Base-by-base conservation (phyloP, 2,797 vertebrate genomes). In the Crotalus adamanteus region DNA sequence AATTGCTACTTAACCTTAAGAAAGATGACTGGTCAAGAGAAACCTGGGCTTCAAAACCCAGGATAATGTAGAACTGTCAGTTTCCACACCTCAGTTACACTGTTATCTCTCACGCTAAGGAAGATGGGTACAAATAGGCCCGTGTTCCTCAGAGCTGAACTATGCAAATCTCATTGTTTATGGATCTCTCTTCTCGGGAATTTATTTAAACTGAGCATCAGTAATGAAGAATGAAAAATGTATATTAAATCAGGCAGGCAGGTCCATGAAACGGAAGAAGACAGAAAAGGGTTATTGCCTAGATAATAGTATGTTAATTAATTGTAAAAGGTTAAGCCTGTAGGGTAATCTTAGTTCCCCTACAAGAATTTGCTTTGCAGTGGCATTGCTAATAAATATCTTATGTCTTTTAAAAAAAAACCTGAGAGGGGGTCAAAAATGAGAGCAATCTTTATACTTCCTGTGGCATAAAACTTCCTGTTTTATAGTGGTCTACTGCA, bases 311-410 rank as follows among this genome's bases (percentile, higher is more conserved):
- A 87, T 94, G 87, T 65, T 93, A 92, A 93, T 94, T 93, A 93
- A 88, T 88, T 69, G 93, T 87, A 92, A 92, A 95, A 94, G 83
- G 90, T 92, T 94, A 93, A 95, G 31, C 90, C 93, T 95, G 78
- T 59, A 94, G 90, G 87, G 73, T 91, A 12, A 28, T 92, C 94
- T 14, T 63, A 93, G n/a, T 89, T 93, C 37, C 25, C 14, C 93
- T 92, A 88, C 25, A 94, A 12, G 69, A 86, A 90, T 51, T 91
- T 89, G 51, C n/a, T 89, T 94, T 91, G 78, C 61, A 91, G 91
- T 37, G 93, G 86, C 93, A 90, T 42, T 92, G 89, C 14, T 28
- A 53, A 88, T 3, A 90, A 69, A 91, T 65, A 22, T 53, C 89
- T 93, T 86, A 88, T 18, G 4, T 12, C 0, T 16, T 56, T 7